phyloP scores from a whole-genome alignment of 2,113 vertebrate species.

The Gambusia holbrooki region DNA sequence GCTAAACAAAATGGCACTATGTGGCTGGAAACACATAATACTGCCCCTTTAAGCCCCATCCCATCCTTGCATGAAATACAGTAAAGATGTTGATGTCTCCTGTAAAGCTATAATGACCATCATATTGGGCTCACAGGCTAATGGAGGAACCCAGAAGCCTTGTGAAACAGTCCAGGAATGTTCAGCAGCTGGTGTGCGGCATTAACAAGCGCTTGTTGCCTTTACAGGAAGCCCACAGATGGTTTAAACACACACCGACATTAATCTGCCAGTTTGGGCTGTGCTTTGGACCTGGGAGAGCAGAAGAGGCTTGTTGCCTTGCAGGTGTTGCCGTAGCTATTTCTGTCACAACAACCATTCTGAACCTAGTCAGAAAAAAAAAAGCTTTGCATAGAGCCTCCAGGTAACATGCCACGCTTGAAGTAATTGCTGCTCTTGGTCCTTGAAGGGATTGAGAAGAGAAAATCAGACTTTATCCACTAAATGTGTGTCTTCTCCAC shows the following conservation, averaged over 20 bases:
- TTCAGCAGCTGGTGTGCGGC: constrained; percentile 53
- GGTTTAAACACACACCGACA: constrained; percentile 46
- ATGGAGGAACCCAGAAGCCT: too few relatives aligned
- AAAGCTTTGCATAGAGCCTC: constrained; percentile 8
- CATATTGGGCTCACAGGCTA: too few relatives aligned
- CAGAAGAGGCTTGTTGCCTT: constrained; percentile 23
- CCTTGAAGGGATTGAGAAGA: constrained; percentile 39
- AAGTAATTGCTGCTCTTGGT: constrained; percentile 56
- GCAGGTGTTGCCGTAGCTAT: constrained; percentile 66
- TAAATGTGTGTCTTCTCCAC: constrained; percentile 48
- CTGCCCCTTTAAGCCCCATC: too few relatives aligned
- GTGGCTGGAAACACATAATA: too few relatives aligned
- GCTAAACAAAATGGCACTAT: too few relatives aligned
- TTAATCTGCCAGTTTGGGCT: constrained; percentile 69
- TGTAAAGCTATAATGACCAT: too few relatives aligned
- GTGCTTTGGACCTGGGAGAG: constrained; percentile 28
- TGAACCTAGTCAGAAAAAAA: constrained; percentile 36
- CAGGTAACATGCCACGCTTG: constrained; percentile 46
- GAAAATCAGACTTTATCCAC: constrained; percentile 23
- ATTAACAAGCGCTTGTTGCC: constrained; percentile 30
- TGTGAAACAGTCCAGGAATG: constrained; percentile 34
- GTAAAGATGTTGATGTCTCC: too few relatives aligned
- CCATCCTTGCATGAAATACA: too few relatives aligned
- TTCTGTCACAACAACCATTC: constrained; percentile 50
- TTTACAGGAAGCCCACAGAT: constrained; percentile 65